phyloP scores from a whole-genome alignment of 2,888 invertebrate genomes.

The Pseudeuparius sepicola region DNA sequence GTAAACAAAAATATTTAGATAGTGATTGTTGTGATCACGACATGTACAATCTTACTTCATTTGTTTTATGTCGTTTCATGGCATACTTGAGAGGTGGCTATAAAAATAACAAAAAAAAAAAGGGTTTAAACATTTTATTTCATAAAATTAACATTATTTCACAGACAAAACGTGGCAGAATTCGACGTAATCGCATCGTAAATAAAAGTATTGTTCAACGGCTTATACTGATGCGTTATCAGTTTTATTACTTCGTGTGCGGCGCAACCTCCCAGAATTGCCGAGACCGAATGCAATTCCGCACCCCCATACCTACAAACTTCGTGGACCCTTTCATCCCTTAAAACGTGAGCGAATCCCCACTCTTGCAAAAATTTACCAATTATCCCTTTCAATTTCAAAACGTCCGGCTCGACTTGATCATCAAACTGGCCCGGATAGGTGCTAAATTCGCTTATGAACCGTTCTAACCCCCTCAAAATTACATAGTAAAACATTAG shows the following conservation, averaged over 20 bases:
- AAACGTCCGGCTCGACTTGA: constrained; percentile 83
- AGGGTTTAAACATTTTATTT: no score
- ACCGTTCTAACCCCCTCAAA: constrained; percentile 82
- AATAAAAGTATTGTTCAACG: constrained; percentile 89
- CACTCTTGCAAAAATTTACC: constrained; percentile 73
- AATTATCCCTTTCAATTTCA: constrained; percentile 64
- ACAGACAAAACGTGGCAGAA: constrained; percentile 71
- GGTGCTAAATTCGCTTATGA: constrained; percentile 76
- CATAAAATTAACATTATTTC: no score
- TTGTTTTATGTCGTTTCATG: no score
- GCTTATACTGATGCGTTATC: constrained; percentile 91
- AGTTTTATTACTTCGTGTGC: constrained; percentile 96
- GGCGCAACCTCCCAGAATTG: constrained; percentile 76
- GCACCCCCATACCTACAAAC: constrained; percentile 91
- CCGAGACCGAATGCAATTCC: constrained; percentile 89
- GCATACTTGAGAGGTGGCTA: no score
- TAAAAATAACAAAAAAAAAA: no score
- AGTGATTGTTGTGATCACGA: no score
- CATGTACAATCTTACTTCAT: no score
- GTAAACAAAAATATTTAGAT: no score
- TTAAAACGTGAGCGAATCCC: constrained; percentile 61
- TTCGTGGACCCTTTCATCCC: constrained; percentile 92
- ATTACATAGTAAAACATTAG: constrained; percentile 85
- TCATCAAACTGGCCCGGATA: constrained; percentile 81
- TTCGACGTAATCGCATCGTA: constrained; percentile 90